Base-by-base conservation (phyloP, 1,140 invertebrate genomes). In the Coptotermes formosanus region DNA sequence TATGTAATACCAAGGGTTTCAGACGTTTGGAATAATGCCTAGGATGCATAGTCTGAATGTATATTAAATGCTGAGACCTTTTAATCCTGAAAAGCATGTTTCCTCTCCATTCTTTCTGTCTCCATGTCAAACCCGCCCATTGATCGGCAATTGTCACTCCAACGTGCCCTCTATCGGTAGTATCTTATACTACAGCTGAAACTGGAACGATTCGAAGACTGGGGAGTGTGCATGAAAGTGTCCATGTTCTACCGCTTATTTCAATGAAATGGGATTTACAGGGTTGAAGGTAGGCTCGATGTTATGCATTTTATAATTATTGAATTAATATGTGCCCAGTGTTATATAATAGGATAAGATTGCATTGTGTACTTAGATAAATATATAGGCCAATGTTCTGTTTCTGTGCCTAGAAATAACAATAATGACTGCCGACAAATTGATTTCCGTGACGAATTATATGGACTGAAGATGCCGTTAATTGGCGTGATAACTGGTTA, bases 141-240 rank as follows among this genome's bases (percentile, higher is more conserved):
- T 75, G 64, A 75, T 75, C 64, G 64, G 64, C 64, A 75, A 75
- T 75, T 75, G 64, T 75, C 14, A 75, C n/a, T 75, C n/a, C n/a
- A 75, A 30, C 4, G 16, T 30, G n/a, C 64, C 64, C 25, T 75
- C 64, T 75, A 30, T 75, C n/a, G 64, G 64, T 75, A 75, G 64
- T 30, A 30, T 30, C 9, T 30, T 30, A 30, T 3, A 75, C 64
- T 75, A 75, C 59, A 30, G 64, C 64, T n/a, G 25, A 75, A 75
- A 75, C 64, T 75, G 64, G 25, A 75, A 30, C 7, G 64, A 75
- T 75, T 75, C 64, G 64, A 75, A 75, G 64, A n/a, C 64, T 30
- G 25, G 64, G 64, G 64, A 75, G 64, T 75, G 64, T 75, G 64
- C 64, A 75, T 30, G 25, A 64, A 55, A 75, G 64, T 75, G 64